Evolutionary conservation across 2,888 invertebrate species (phyloP), one percentile per base, ranked within the genome.

Genomic region (Harpalus rubripes): DNA sequence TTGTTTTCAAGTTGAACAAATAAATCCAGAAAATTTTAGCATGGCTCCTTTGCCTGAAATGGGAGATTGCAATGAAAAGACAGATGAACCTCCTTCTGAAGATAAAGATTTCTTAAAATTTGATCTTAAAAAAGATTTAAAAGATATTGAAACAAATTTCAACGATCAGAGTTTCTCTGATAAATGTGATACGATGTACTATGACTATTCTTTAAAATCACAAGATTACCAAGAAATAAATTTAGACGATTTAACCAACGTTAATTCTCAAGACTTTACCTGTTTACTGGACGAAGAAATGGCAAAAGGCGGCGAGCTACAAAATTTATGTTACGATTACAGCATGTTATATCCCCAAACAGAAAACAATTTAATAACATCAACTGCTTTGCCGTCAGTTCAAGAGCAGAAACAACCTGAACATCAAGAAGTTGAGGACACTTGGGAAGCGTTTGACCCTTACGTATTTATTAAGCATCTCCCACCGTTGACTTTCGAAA

Each of bases 391-490:
- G 39, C 87, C 89, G 5, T 58, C 74, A 10, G 52, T 63, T 15
- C 41, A 22, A 41, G 88, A 89, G 81, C 86, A 79, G n/a, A 87
- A 87, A 74, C 89, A 90, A 85, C 90, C 90, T 0, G 90, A 91
- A 83, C 91, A 91, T 85, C 90, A 90, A 15, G 90, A 91, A 87
- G 91, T 91, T 18, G 91, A 91, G 85, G 94, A 94, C 86, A 94
- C 94, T 85, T 95, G 95, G 92, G 96, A 97, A 87, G 94, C 96
- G 0, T 97, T 97, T 89, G 97, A 98, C 91, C 97, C 97, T 0
- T 97, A 97, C 88, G 92, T 96, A 85, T 98, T 98, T 90, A 98
- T 98, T 86, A 97, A 98, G 90, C 97, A 96, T 92, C 93, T 98
- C 88, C 96, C 96, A 41, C 96, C 96, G 8, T 91, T 96, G 39